phyloP scores from a whole-genome alignment of 2,797 vertebrate genomes.

The Holocentrus rufus region DNA sequence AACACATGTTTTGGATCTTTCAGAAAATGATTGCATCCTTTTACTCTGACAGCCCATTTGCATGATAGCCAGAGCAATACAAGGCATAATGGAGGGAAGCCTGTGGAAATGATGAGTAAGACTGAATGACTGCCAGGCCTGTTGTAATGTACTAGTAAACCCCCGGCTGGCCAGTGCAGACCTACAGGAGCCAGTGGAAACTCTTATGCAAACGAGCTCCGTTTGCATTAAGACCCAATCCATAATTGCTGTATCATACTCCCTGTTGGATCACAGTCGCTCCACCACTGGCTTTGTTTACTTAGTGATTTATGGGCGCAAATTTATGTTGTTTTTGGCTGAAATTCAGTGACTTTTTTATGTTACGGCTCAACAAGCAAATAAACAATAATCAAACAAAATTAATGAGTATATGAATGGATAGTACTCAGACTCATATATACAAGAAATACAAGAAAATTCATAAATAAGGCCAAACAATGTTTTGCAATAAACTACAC shows the following conservation, averaged over 20 bases:
- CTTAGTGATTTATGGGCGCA: neutral
- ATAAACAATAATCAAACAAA: neutral
- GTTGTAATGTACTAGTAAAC: slow-evolving; percentile 56
- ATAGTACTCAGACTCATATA: neutral
- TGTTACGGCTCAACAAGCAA: too few species aligned
- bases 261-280: slow-evolving; percentile 25
- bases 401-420: neutral
- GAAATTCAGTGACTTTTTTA: too few species aligned
- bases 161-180: slow-evolving; percentile 25
- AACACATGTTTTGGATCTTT: neutral
- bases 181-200: slow-evolving; percentile 21
- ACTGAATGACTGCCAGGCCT: slow-evolving; percentile 49
- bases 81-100: slow-evolving; percentile 55
- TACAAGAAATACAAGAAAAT: neutral
- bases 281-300: slow-evolving; percentile 33
- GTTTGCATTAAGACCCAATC: slow-evolving; percentile 34
- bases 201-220: slow-evolving; percentile 49
- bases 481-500: too few species aligned
- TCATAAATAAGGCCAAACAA: neutral
- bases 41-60: slow-evolving; percentile 29
- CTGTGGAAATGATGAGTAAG: slow-evolving; percentile 55
- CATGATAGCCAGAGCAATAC: slow-evolving; percentile 30
- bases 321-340: neutral
- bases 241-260: slow-evolving; percentile 48
- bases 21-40: slow-evolving; percentile 19